Evolutionary conservation across 1,140 invertebrate species (phyloP), one percentile per base, ranked within the genome.

Genomic region (Nixonia krombeini): DNA sequence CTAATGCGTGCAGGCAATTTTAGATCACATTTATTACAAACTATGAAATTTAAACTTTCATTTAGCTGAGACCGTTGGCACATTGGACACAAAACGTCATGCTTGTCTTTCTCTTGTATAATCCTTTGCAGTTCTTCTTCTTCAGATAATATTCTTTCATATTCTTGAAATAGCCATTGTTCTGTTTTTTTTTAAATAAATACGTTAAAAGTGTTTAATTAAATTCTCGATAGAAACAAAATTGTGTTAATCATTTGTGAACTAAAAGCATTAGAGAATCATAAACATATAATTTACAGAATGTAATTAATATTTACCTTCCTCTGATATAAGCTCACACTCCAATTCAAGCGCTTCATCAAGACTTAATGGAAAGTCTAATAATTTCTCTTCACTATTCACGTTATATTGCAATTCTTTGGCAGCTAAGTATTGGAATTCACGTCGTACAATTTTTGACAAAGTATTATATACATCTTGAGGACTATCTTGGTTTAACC

Each of bases 101-200:
- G 45, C 4, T 53, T 12, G 3, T 37, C 10, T 7, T 70, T 56
- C 9, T 68, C 38, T 23, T 81, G 73, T 7, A 62, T 52, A 15
- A 46, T 61, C 0, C 35, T 38, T 7, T 67, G 44, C 6, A 74
- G 38, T 17, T 75, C 61, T 38, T 79, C 50, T 4, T 78, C 64
- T 46, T 86, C 82, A 4, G 78, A 65, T 5, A 74, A 33, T 15
- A 81, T 50, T 53, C 40, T 76, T 15, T 85, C 77, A 45, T 84
- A 85, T 52, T 86, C 83, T 52, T 72, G 23, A 2, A 82, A 16
- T 21, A 85, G 77, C 83, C 82, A 85, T 62, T 78, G 51, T 73
- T 84, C 83, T 84, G 31, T n/a, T n/a, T n/a, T n/a, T n/a, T n/a
- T n/a, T n/a, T n/a, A n/a, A n/a, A n/a, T n/a, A n/a, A n/a, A n/a